Percentiles rank a stretch among this genome's conserved stretches.
Evolutionary conservation across 2,113 vertebrate genomes (phyloP).

Genomic region (Psettodes erumei): DNA sequence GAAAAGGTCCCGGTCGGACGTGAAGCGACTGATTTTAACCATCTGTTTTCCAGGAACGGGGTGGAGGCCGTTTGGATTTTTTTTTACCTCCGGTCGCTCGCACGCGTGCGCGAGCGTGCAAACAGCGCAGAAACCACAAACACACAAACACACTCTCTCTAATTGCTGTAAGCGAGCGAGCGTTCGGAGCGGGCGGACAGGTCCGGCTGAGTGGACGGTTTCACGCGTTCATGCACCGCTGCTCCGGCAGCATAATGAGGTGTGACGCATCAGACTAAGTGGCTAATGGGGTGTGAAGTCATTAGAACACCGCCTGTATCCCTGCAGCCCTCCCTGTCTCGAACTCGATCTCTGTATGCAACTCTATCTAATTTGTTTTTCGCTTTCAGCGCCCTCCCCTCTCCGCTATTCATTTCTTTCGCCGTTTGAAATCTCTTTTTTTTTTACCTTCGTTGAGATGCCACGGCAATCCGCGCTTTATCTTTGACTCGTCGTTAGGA

Average conservation of each 20-base stretch:
- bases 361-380: slow-evolving; percentile 72
- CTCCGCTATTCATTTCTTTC: slow-evolving; percentile 12
- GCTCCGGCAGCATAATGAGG: slow-evolving; percentile 84
- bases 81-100: slow-evolving; percentile 41
- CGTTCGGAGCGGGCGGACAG: slow-evolving; percentile 82
- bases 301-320: slow-evolving; percentile 84
- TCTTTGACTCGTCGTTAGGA: slow-evolving; percentile 1
- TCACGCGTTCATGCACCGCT: slow-evolving; percentile 84
- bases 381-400: slow-evolving; percentile 30
- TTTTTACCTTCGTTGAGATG: slow-evolving; percentile 4
- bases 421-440: background rate
- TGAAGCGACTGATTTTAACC: slow-evolving; percentile 64
- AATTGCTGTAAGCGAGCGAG: slow-evolving; percentile 82
- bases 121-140: slow-evolving; percentile 46
- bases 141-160: slow-evolving; percentile 63
- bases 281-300: slow-evolving; percentile 87
- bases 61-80: slow-evolving; percentile 30
- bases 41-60: slow-evolving; percentile 38
- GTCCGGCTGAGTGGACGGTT: slow-evolving; percentile 84
- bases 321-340: slow-evolving; percentile 72
- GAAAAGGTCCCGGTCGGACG: slow-evolving; percentile 50
- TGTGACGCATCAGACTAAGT: slow-evolving; percentile 87
- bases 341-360: slow-evolving; percentile 66
- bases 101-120: slow-evolving; percentile 31
- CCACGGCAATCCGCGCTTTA: slow-evolving; percentile 1